Base-by-base conservation (phyloP, 2,888 invertebrate species). In the Lithosia quadra region DNA sequence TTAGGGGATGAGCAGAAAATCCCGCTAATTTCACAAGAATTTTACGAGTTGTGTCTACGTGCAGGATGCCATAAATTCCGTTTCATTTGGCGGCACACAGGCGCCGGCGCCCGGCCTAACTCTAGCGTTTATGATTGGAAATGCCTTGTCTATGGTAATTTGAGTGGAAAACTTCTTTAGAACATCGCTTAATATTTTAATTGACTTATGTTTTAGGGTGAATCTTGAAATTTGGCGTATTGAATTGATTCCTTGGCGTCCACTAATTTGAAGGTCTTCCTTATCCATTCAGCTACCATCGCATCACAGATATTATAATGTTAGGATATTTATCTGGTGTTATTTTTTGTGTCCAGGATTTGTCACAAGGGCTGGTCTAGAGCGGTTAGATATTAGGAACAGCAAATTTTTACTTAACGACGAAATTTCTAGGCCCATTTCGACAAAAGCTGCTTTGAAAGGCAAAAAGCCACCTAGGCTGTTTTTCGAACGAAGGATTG, bases 1-100 rank as follows among this genome's bases (percentile, higher is more conserved):
- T 66, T 56, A 61, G 24, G 61, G 61, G 60, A 57, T 69, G 56
- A 69, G 34, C n/a, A 65, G 49, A 65, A 39, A 64, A 63, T 53
- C 55, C 18, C 22, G 62, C 58, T 55, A 57, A 61, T 56, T 39
- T 39, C 18, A 33, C 60, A 61, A 66, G 55, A 24, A 55, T 61
- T 66, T 61, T 61, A 66, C 55, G 66, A 61, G 55, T 56, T 55
- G 36, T 61, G 49, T 61, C 36, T 57, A 36, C 36, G 22, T 36
- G 34, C 43, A 22, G n/a, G 34, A 49, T 39, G 62, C 49, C 67
- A 62, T 67, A 62, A 67, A 57, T 2, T 57, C n/a, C 43, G 43
- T 43, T 56, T 49, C 62, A 62, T 67, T 67, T 62, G 57, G 56
- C 62, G 67, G 36, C 67, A 57, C 11, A 15, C 39, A 22, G 61